Conservation (phyloP, 2,113 vertebrate genomes). For the Amphilophus citrinellus region DNA sequence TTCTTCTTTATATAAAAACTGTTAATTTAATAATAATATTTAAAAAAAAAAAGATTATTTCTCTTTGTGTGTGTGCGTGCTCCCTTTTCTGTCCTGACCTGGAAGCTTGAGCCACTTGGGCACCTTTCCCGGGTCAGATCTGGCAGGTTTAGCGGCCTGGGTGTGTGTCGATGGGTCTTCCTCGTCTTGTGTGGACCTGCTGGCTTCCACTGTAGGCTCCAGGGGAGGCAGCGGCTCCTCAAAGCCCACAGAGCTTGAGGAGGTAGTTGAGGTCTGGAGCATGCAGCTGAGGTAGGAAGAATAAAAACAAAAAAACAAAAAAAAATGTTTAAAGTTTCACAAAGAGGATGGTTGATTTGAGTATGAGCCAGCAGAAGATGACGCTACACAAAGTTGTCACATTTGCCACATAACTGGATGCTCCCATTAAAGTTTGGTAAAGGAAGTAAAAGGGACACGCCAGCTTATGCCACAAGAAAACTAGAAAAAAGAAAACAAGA, state of each 20-base stretch:
- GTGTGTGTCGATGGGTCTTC: conserved; percentile 3
- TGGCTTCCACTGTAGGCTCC: conserved; percentile 14
- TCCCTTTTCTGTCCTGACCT: conserved; percentile 65
- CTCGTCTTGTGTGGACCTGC: conserved; percentile 14
- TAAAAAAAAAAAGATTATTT: background rate
- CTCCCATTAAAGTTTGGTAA: background rate
- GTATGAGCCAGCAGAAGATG: background rate
- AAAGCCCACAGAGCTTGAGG: conserved; percentile 28
- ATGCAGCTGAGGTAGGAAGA: conserved; percentile 70
- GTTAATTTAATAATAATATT: too few species aligned
- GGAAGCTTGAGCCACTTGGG: conserved; percentile 86
- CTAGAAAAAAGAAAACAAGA: background rate
- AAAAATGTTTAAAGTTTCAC: background rate
- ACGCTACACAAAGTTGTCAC: background rate
- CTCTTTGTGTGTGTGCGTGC: background rate
- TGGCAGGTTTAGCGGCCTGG: conserved; percentile 45
- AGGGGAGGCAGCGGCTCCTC: conserved; percentile 41
- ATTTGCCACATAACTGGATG: background rate
- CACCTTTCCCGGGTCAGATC: conserved; percentile 73
- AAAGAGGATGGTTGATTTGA: background rate
- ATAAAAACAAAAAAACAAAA: background rate
- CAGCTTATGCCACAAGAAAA: background rate
- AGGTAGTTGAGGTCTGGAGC: conserved; percentile 49
- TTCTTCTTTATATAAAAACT: background rate
- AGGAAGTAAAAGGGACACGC: background rate